A percentile compares a stretch with the other conserved stretches of the same genome.
phyloP scores from a whole-genome alignment of 1,140 invertebrate species.

The Cotesia chilonis region DNA sequence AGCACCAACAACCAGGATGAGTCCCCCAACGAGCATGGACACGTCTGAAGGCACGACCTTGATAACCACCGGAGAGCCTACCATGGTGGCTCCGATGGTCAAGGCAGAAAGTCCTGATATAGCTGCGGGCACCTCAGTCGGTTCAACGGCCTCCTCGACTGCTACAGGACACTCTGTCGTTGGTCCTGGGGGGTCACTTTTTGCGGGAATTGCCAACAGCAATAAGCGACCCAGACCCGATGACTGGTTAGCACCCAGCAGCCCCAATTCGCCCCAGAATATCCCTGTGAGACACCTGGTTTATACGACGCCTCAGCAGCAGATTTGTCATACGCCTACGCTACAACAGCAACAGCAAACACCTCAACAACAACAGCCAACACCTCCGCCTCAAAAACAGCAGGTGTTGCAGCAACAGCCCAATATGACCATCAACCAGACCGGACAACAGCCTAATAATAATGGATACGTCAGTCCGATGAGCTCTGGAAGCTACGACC shows the following conservation, averaged over 20 bases:
- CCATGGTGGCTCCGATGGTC: slow-evolving; percentile 46
- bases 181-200: slow-evolving; percentile 47
- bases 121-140: slow-evolving; percentile 50
- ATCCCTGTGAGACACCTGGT: slow-evolving; percentile 66
- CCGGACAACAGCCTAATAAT: slow-evolving; percentile 68
- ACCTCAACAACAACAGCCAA: slow-evolving; percentile 27
- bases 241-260: slow-evolving; percentile 72
- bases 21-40: slow-evolving; percentile 45
- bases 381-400: slow-evolving; percentile 26
- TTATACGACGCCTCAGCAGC: slow-evolving; percentile 70
- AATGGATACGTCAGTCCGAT: slow-evolving; percentile 85
- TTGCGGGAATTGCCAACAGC: slow-evolving; percentile 51
- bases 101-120: slow-evolving; percentile 58
- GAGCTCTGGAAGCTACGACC: slow-evolving; percentile 84
- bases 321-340: slow-evolving; percentile 63
- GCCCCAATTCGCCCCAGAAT: slow-evolving; percentile 68
- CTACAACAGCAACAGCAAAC: slow-evolving; percentile 23
- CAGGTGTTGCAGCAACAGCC: slow-evolving; percentile 42
- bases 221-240: slow-evolving; percentile 64
- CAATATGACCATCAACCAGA: slow-evolving; percentile 55
- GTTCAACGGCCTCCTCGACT: slow-evolving; percentile 40
- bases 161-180: slow-evolving; percentile 42
- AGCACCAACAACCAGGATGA: slow-evolving; percentile 42
- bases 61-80: slow-evolving; percentile 38
- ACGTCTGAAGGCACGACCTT: slow-evolving; percentile 42